These are phyloP conservation scores for Epirrhoe tristata DNA, from an alignment of 2,888 invertebrate species.

Conservation along the genomic window DNA sequence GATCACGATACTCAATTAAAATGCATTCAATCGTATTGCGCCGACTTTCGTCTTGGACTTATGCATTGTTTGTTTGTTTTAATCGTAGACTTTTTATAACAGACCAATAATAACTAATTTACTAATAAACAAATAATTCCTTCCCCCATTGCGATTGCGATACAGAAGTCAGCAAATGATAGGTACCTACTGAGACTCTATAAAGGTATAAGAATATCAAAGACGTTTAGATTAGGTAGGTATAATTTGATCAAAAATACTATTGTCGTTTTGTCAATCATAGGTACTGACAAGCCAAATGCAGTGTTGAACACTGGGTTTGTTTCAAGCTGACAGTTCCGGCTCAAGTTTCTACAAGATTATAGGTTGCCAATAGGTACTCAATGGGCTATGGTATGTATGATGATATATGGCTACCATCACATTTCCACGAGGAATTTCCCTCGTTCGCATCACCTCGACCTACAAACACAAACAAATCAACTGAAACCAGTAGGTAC, in stretches of 20 bases:
- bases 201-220: too few relatives aligned
- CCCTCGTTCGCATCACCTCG: constrained; percentile 18
- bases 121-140: too few relatives aligned
- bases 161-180: too few relatives aligned
- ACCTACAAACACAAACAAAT: constrained; percentile 29
- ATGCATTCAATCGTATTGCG: constrained; percentile 18
- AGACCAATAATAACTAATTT: too few relatives aligned
- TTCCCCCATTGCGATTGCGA: too few relatives aligned
- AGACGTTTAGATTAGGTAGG: too few relatives aligned
- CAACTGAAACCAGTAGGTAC: constrained; percentile 15
- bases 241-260: too few relatives aligned
- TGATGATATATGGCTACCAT: too few relatives aligned
- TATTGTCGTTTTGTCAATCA: too few relatives aligned
- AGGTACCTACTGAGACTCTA: too few relatives aligned
- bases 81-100: too few relatives aligned
- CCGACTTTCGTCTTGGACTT: constrained; percentile 5
- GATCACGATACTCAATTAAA: constrained; percentile 29
- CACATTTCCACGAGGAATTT: constrained; percentile 30
- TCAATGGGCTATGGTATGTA: too few relatives aligned
- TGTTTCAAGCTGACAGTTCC: constrained; percentile 51
- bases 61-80: not conserved
- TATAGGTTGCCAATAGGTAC: constrained; percentile 40
- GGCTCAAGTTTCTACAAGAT: constrained; percentile 69
- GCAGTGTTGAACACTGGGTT: constrained; percentile 58
- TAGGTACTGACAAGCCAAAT: constrained; percentile 39